Evolutionary conservation across 2,113 vertebrate species (phyloP), one percentile per base, ranked within the genome.

Genomic region (Forbesichthys papilliferus): DNA sequence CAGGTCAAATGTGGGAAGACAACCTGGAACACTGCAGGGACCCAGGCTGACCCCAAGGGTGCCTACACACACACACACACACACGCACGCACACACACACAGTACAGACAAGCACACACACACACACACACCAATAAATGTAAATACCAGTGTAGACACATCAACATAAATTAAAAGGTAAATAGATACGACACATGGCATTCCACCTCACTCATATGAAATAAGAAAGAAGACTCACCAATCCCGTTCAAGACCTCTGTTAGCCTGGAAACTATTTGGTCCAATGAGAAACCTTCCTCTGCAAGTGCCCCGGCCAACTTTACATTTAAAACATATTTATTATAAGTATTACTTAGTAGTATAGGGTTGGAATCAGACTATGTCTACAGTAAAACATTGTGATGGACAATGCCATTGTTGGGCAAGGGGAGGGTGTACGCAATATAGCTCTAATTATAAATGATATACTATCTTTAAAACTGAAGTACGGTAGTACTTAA

Each of bases 251-350:
- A 12, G 1, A 90, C 84, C 0, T 49, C 73, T 0, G 14, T 92
- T 86, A 95, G 90, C 71, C 54, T 90, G 61, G 87, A 59, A 9
- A 94, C 88, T 0, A 97, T 94, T 79, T 94, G 92, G 20, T 92
- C 80, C 87, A 99, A 82, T 60, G 94, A 86, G 9, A 77, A 82
- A 3, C 95, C 95, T 1, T 90, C 93, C 79, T 98, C 96, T 0
- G 97, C 95, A 78, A 99, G 73, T 0, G 96, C 95, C 33, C 97
- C 98, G 0, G 96, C 96, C 52, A 98, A 85, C 96, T 99, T 89
- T 27, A 27, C 27, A 27, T 27, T 27, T 27, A 27, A 27, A 27
- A 27, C 2, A 27, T 27, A 2, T 27, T 27, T 27, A 27, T 1
- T 27, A 3, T 27, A 27, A 27, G 27, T 27, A 27, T 27, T 20